Conservation (phyloP, 1,140 invertebrate species). For the Zaprionus taronus region DNA sequence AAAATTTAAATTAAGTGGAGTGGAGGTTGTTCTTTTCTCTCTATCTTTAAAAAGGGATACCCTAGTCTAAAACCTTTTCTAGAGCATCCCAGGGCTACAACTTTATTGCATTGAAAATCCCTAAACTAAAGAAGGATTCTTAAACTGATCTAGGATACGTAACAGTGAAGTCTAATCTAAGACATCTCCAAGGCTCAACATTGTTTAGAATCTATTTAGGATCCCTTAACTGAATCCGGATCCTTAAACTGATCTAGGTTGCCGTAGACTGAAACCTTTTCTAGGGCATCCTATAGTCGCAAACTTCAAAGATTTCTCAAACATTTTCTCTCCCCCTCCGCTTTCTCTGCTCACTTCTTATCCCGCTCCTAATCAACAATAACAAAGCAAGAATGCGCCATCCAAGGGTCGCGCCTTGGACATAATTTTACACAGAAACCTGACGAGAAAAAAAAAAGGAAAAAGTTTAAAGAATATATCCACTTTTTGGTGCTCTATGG, state of each 20-base stretch:
- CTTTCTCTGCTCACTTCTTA: neutral
- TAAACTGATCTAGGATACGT: neutral
- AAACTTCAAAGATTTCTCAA: neutral
- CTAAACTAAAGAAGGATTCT: too few relatives aligned
- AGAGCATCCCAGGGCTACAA: too few relatives aligned
- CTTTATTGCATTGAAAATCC: too few relatives aligned
- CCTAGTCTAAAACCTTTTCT: neutral
- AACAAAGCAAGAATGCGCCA: neutral
- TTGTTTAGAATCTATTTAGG: too few relatives aligned
- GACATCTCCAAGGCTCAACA: too few relatives aligned
- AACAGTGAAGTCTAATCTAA: too few relatives aligned
- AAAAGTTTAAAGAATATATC: constrained; percentile 18
- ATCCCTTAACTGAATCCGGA: too few relatives aligned
- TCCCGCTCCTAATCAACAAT: constrained; percentile 22
- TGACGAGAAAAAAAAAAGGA: neutral
- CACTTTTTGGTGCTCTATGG: constrained; percentile 18
- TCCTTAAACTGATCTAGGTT: neutral
- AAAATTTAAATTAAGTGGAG: neutral
- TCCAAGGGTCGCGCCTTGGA: constrained; percentile 8
- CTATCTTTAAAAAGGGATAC: neutral
- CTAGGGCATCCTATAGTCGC: constrained; percentile 6
- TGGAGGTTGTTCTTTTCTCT: neutral
- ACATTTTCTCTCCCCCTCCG: neutral
- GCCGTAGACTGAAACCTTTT: neutral
- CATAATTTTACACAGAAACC: constrained; percentile 32